Evolutionary conservation across 1,140 invertebrate species (phyloP).

Genomic region (Acromyrmex charruanus): DNA sequence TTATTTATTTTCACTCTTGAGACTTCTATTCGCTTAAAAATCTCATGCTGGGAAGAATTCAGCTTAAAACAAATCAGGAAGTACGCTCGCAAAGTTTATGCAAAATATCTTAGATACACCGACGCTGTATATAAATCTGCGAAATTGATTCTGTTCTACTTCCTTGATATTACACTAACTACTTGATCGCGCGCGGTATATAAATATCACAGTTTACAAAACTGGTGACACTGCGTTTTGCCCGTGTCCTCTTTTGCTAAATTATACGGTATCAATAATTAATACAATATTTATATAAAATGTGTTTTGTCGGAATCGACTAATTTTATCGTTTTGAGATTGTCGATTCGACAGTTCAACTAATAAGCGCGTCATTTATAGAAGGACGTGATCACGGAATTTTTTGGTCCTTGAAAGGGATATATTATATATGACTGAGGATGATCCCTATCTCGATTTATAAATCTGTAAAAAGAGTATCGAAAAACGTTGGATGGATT

Average conservation of each 20-base stretch:
- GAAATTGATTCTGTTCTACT: conserved; percentile 32
- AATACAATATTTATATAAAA: conserved; percentile 62
- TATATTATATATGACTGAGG: not conserved
- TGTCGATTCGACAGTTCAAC: conserved; percentile 9
- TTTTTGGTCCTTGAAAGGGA: conserved; percentile 5
- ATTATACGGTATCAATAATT: conserved; percentile 70
- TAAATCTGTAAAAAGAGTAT: conserved; percentile 31
- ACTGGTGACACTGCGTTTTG: conserved; percentile 76
- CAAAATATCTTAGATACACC: conserved; percentile 19
- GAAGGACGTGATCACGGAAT: not conserved
- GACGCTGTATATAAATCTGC: conserved; percentile 18
- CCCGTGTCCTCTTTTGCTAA: conserved; percentile 66
- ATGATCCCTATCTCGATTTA: not conserved
- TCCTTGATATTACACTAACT: conserved; percentile 56
- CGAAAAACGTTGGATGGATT: conserved; percentile 56
- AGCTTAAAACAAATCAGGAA: not conserved
- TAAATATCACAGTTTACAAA: conserved; percentile 85
- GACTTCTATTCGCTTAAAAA: not conserved
- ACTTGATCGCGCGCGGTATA: conserved; percentile 68
- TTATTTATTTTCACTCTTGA: not conserved
- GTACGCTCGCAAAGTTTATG: not conserved
- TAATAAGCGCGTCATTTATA: conserved; percentile 30
- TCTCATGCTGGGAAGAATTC: not conserved
- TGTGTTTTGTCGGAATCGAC: conserved; percentile 35
- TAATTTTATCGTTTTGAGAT: conserved; percentile 18